Percentiles rank a stretch among this genome's conserved stretches.
Evolutionary conservation across 2,888 invertebrate genomes (phyloP).

Genomic region (Rotaria macrura): DNA sequence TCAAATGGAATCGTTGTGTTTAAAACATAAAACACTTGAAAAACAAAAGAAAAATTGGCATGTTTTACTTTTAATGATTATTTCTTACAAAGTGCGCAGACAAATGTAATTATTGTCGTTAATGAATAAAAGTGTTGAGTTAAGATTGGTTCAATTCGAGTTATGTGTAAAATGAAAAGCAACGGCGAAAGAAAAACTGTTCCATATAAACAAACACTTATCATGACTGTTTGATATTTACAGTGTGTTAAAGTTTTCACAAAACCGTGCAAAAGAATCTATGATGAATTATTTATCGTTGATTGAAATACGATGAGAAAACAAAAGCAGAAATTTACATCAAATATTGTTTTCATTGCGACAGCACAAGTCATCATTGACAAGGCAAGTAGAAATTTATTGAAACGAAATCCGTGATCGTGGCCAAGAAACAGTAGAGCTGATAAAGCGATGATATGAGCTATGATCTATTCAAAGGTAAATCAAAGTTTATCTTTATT

Average conservation of each 20-base stretch:
- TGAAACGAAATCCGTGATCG: conserved; percentile 4
- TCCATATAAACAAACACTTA: neutral
- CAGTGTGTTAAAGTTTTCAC: neutral
- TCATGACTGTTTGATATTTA: conserved; percentile 4
- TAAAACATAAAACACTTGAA: neutral
- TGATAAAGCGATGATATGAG: neutral
- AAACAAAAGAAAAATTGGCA: neutral
- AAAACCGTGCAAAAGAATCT: neutral
- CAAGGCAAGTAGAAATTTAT: neutral
- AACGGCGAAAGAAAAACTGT: neutral
- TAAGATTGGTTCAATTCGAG: neutral
- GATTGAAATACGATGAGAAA: no score
- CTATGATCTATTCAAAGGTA: neutral
- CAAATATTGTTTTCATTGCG: neutral
- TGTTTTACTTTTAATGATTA: neutral
- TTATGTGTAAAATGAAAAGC: neutral
- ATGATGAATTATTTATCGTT: neutral
- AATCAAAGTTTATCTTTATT: neutral
- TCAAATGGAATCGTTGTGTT: neutral
- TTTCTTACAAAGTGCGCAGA: neutral
- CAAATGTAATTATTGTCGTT: neutral
- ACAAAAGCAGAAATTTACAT: neutral
- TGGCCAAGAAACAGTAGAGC: neutral
- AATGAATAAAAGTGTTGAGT: neutral
- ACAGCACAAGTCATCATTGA: neutral